A percentile compares a stretch with the other conserved stretches of the same genome.
Conservation (phyloP, 2,888 invertebrate species). For the Pterobdella sp. region DNA sequence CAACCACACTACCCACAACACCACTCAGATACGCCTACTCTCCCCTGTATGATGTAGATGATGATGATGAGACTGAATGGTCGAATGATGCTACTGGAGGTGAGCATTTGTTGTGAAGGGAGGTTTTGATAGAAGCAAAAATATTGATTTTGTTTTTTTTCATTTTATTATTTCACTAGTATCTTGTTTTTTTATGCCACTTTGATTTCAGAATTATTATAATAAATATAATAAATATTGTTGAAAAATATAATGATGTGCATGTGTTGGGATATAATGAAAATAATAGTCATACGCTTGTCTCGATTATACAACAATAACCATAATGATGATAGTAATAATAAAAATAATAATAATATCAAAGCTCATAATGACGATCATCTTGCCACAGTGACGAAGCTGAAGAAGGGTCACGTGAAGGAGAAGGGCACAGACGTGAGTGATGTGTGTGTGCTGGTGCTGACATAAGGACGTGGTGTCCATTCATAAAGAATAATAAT, state of each 20-base stretch:
- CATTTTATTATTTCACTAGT: conserved; percentile 5
- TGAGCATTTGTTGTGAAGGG: conserved; percentile 2
- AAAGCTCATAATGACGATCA: neutral
- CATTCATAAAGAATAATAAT: too few species aligned
- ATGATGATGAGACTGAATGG: conserved; percentile 55
- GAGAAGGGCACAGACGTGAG: neutral
- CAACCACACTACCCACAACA: too few species aligned
- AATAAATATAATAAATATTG: neutral
- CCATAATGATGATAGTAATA: neutral
- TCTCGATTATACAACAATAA: too few species aligned
- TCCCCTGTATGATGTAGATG: conserved; percentile 69
- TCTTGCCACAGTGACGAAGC: conserved; percentile 8
- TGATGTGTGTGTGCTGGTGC: neutral
- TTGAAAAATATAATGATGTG: too few species aligned
- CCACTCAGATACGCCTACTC: conserved; percentile 80
- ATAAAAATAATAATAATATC: neutral
- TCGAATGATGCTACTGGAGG: conserved; percentile 64
- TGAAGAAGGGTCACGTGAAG: conserved; percentile 13
- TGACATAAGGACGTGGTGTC: too few species aligned
- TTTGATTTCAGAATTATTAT: neutral
- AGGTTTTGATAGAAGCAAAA: neutral
- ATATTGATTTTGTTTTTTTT: neutral
- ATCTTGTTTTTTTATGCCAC: neutral
- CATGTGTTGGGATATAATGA: too few species aligned
- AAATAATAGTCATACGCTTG: too few species aligned